These are phyloP conservation scores for Aspidoscelis tigris DNA, from an alignment of 2,113 vertebrate species.

Conservation along the genomic window DNA sequence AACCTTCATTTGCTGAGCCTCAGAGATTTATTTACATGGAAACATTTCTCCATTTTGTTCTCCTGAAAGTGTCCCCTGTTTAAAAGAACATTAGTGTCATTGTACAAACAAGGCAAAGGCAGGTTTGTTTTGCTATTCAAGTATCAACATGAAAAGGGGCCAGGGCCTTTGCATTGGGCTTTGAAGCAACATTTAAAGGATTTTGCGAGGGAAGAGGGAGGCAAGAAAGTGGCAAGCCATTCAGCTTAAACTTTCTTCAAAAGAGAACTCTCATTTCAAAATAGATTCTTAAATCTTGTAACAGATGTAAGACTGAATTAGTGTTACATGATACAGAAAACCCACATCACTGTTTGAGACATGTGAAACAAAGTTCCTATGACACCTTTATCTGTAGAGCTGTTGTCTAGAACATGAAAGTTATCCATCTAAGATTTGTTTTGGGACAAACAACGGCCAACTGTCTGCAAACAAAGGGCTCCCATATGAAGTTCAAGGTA, in stretches of 20 bases:
- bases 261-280: constrained; percentile 23
- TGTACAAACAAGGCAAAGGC: neutral
- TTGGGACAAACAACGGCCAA: neutral
- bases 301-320: neutral
- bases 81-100: neutral
- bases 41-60: neutral
- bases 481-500: neutral
- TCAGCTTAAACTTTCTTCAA: constrained; percentile 10
- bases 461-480: neutral
- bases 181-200: neutral
- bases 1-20: neutral
- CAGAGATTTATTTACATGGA: neutral
- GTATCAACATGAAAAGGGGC: accelerated
- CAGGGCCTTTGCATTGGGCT: neutral
- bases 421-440: neutral
- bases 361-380: constrained; percentile 18
- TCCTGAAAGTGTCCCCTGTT: neutral
- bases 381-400: constrained; percentile 13
- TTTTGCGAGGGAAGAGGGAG: neutral
- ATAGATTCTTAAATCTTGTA: neutral
- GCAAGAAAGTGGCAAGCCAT: neutral
- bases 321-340: constrained; percentile 2
- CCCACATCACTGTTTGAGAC: neutral
- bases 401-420: neutral
- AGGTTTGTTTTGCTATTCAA: neutral